Conservation (phyloP, 2,888 invertebrate species). For the Drosophila quasianomalipes region DNA sequence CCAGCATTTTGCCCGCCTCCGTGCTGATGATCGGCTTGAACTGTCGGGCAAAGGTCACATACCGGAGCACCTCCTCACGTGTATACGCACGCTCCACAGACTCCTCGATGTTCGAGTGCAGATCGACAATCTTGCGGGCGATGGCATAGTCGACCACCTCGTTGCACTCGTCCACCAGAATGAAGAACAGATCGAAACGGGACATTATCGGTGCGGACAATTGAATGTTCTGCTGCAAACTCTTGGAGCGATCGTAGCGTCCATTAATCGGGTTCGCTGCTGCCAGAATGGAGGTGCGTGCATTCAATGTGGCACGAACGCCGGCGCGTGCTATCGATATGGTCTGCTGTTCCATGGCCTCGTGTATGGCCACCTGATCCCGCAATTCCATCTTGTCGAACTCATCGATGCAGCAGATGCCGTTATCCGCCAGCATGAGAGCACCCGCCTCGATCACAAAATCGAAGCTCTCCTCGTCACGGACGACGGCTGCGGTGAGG, state of each 20-base stretch:
- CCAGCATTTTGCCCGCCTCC: slow-evolving; percentile 93
- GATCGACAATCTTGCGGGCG: slow-evolving; percentile 96
- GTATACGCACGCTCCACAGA: slow-evolving; percentile 92
- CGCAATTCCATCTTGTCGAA: slow-evolving; percentile 99
- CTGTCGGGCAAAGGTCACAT: slow-evolving; percentile 98
- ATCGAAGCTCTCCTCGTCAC: slow-evolving; percentile 98
- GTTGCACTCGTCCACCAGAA: slow-evolving; percentile 98
- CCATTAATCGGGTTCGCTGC: slow-evolving; percentile 99
- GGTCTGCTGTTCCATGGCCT: slow-evolving; percentile 99
- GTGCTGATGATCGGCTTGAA: slow-evolving; percentile 95
- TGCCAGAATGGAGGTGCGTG: slow-evolving; percentile 98
- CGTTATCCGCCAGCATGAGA: slow-evolving; percentile 99
- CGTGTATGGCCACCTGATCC: slow-evolving; percentile 99
- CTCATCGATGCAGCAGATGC: slow-evolving; percentile 99
- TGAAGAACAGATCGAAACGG: slow-evolving; percentile 99
- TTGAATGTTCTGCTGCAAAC: slow-evolving; percentile 96
- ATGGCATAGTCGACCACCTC: slow-evolving; percentile 98
- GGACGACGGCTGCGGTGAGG: slow-evolving; percentile 98
- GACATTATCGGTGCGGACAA: slow-evolving; percentile 99
- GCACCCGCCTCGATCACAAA: slow-evolving; percentile 99
- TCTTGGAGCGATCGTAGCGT: slow-evolving; percentile 96
- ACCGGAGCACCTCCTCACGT: slow-evolving; percentile 95
- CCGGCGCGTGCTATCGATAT: slow-evolving; percentile 99
- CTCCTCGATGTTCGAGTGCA: slow-evolving; percentile 95
- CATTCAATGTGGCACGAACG: slow-evolving; percentile 98